phyloP scores from a whole-genome alignment of 2,888 invertebrate species.

The Ligdia adustata region DNA sequence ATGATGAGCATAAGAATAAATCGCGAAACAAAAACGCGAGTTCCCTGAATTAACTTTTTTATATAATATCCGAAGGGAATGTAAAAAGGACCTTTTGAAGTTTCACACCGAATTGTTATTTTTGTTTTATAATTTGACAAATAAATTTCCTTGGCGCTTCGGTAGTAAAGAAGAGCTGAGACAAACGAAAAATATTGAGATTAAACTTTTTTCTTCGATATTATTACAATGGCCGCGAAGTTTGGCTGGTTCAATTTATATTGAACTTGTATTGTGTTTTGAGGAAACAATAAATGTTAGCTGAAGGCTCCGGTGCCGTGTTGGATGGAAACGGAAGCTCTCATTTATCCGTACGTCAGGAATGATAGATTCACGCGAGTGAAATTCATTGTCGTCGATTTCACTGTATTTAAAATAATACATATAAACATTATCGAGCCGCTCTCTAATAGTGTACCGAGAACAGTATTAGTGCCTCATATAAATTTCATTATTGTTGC shows the following conservation, averaged over 20 bases:
- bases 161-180: conserved; percentile 18
- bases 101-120: conserved; percentile 33
- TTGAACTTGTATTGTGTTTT: conserved; percentile 24
- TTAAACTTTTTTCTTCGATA: conserved; percentile 34
- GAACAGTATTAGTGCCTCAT: too few relatives aligned
- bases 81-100: conserved; percentile 21
- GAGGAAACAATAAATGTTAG: conserved; percentile 15
- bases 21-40: conserved; percentile 17
- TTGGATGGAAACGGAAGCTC: neutral
- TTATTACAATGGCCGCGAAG: conserved; percentile 11
- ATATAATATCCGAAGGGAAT: conserved; percentile 21
- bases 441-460: too few relatives aligned
- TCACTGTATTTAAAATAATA: neutral
- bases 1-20: conserved; percentile 3
- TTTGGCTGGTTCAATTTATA: conserved; percentile 20
- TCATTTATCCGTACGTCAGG: conserved; percentile 7
- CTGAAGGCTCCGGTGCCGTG: neutral
- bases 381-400: conserved; percentile 8
- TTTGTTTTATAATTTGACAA: conserved; percentile 34
- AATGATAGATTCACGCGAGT: conserved; percentile 20
- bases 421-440: too few relatives aligned
- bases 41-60: conserved; percentile 19
- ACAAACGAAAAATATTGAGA: conserved; percentile 31
- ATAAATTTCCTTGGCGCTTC: conserved; percentile 32
- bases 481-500: too few relatives aligned